phyloP scores from a whole-genome alignment of 1,140 invertebrate genomes.

The Melanaphis sacchari region DNA sequence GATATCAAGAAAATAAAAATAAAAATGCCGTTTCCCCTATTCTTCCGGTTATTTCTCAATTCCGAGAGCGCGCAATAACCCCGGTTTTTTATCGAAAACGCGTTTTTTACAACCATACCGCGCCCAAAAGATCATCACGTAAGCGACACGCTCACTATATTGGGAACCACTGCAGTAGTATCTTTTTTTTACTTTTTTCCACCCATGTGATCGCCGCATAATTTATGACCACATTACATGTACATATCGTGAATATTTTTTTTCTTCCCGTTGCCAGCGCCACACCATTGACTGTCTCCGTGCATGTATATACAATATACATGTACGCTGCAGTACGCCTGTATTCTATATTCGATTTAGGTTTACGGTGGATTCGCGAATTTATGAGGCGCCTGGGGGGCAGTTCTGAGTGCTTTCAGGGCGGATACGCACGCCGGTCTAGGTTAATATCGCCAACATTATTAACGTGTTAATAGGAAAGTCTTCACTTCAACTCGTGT shows the following conservation, averaged over 20 bases:
- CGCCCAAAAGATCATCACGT: background rate
- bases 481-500: background rate
- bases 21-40: background rate
- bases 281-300: background rate
- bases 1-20: conserved; percentile 22
- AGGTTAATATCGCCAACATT: background rate
- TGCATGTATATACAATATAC: background rate
- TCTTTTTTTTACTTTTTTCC: background rate
- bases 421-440: background rate
- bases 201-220: background rate
- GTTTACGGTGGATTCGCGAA: conserved; percentile 2
- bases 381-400: background rate
- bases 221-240: background rate
- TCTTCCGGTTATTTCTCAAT: background rate
- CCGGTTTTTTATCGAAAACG: background rate
- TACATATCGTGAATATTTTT: background rate
- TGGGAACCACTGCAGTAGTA: background rate
- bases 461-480: background rate
- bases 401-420: background rate
- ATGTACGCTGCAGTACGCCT: background rate
- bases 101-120: background rate
- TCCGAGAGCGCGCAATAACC: background rate
- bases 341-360: background rate
- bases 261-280: background rate
- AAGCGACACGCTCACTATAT: background rate